Evolutionary conservation across 2,113 vertebrate species (phyloP).

Genomic region (Saccopteryx leptura): DNA sequence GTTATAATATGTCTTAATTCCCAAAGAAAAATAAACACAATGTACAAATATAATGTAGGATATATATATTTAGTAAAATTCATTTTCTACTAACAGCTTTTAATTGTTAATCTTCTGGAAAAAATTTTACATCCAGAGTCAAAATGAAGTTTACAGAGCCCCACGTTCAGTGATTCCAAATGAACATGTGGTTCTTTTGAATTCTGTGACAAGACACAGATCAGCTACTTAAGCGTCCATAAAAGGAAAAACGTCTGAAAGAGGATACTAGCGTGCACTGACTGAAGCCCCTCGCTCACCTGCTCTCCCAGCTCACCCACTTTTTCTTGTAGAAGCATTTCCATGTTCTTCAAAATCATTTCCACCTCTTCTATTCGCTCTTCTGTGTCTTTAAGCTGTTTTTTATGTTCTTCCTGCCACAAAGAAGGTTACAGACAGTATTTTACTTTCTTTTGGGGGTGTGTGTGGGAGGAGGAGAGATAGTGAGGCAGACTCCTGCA

Average conservation of each 20-base stretch:
- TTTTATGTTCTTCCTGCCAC: conserved; percentile 60
- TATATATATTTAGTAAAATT: no score
- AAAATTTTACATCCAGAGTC: not conserved
- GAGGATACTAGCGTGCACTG: not conserved
- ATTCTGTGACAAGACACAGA: not conserved
- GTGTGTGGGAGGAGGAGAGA: no score
- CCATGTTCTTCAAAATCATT: conserved; percentile 44
- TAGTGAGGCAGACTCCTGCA: no score
- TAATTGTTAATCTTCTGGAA: not conserved
- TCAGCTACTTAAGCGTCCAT: not conserved
- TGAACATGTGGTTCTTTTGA: not conserved
- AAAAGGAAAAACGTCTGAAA: not conserved
- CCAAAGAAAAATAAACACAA: not conserved
- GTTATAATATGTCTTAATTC: not conserved
- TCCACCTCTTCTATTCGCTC: not conserved
- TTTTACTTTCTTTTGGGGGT: not conserved
- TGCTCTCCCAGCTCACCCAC: conserved; percentile 60
- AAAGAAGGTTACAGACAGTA: not conserved
- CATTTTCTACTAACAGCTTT: not conserved
- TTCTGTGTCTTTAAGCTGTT: not conserved
- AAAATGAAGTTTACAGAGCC: not conserved
- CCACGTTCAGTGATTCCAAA: not conserved
- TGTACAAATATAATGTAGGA: not conserved
- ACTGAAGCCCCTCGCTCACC: not conserved
- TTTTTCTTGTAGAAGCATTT: conserved; percentile 72